Conservation (phyloP, 2,113 vertebrate genomes). For the Cricetomys ansorgei region DNA sequence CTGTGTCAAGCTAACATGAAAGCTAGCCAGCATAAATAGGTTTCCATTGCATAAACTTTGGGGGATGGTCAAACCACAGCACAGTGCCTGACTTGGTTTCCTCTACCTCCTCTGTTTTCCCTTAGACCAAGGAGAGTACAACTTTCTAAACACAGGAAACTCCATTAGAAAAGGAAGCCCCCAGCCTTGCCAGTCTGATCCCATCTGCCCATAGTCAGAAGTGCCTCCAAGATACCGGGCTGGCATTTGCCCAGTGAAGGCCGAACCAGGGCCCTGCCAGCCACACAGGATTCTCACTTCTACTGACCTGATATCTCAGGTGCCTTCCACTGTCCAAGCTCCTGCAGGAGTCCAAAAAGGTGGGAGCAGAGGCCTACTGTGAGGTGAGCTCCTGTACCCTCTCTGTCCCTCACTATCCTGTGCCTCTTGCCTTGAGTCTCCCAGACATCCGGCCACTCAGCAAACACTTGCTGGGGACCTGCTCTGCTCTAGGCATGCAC, state of each 20-base stretch:
- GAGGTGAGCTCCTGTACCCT: background rate
- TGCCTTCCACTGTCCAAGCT: background rate
- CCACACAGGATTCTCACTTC: background rate
- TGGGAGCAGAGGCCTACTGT: background rate
- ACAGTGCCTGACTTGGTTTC: background rate
- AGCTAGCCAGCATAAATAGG: background rate
- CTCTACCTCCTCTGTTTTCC: background rate
- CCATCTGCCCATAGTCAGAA: background rate
- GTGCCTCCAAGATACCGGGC: background rate
- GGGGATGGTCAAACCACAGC: background rate
- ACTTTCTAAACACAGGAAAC: background rate
- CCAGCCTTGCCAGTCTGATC: background rate
- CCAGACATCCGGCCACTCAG: no score
- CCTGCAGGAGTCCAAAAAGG: background rate
- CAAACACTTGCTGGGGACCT: background rate
- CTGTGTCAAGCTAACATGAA: background rate
- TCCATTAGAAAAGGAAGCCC: background rate
- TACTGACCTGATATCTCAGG: background rate
- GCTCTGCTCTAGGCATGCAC: background rate
- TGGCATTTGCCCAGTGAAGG: background rate
- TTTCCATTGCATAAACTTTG: background rate
- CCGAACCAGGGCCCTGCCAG: background rate
- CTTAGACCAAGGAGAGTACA: background rate
- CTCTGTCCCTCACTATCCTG: background rate
- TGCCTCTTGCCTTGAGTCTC: background rate